Percentiles rank a stretch among this genome's conserved stretches.
phyloP scores from a whole-genome alignment of 2,888 invertebrate species.

The Eilema depressum region DNA sequence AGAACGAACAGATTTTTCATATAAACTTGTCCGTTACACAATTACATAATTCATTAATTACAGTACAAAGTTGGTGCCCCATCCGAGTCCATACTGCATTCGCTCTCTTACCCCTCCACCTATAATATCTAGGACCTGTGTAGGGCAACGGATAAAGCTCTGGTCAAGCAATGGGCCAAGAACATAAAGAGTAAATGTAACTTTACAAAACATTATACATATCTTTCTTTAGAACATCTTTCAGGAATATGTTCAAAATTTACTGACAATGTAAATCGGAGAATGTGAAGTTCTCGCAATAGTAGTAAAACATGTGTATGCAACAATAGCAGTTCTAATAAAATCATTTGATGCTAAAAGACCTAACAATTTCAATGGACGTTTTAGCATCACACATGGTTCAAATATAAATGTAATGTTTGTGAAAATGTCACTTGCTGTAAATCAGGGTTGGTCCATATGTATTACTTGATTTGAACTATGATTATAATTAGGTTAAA shows the following conservation, averaged over 20 bases:
- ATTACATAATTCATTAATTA: not conserved
- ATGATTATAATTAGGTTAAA: not conserved
- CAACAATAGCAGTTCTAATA: not conserved
- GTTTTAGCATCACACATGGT: slow-evolving; percentile 55
- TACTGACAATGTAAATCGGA: not conserved
- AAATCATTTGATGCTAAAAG: slow-evolving; percentile 28
- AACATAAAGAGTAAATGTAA: too few relatives aligned
- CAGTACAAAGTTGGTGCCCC: not conserved
- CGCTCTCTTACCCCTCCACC: too few relatives aligned
- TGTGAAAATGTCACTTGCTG: slow-evolving; percentile 57
- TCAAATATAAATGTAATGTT: slow-evolving; percentile 64
- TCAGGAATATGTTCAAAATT: not conserved
- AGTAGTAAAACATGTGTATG: slow-evolving; percentile 4
- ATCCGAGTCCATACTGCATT: too few relatives aligned
- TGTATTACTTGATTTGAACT: not conserved
- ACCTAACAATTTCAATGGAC: slow-evolving; percentile 36
- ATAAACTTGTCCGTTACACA: too few relatives aligned
- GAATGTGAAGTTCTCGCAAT: slow-evolving; percentile 2
- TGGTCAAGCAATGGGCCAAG: too few relatives aligned
- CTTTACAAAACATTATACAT: too few relatives aligned
- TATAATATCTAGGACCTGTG: too few relatives aligned
- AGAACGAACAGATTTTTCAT: too few relatives aligned
- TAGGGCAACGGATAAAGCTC: too few relatives aligned
- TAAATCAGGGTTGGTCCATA: slow-evolving; percentile 33
- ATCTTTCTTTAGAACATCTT: not conserved